Percentiles rank a stretch among this genome's conserved stretches.
Conservation (phyloP, 2,888 invertebrate species). For the Epistrophe eligans region DNA sequence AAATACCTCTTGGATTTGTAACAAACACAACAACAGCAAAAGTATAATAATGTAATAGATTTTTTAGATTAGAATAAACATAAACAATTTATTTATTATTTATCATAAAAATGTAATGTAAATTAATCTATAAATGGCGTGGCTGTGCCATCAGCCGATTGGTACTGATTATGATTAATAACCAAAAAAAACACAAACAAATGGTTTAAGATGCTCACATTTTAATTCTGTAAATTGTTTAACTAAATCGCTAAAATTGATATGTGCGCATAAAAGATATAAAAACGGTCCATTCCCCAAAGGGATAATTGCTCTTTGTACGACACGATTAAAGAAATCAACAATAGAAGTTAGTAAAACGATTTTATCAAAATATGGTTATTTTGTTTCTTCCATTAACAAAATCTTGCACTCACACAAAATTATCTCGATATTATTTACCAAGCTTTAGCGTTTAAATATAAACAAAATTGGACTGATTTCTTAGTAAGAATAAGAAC, state of each 20-base stretch:
- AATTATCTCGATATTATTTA: background rate
- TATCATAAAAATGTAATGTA: background rate
- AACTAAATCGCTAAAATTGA: background rate
- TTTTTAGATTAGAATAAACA: background rate
- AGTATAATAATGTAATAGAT: background rate
- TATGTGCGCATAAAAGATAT: background rate
- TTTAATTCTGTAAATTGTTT: background rate
- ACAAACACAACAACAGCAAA: background rate
- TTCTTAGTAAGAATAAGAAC: too few relatives aligned
- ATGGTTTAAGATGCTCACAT: background rate
- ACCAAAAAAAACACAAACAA: background rate
- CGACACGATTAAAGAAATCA: too few relatives aligned
- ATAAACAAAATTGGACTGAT: background rate
- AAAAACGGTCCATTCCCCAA: background rate
- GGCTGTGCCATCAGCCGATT: background rate
- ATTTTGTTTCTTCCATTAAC: background rate
- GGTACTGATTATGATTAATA: conserved; percentile 11
- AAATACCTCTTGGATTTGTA: conserved; percentile 30
- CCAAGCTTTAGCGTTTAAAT: background rate
- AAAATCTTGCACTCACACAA: background rate
- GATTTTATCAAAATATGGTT: too few relatives aligned
- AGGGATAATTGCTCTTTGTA: too few relatives aligned
- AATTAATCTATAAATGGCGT: background rate
- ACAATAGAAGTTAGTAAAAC: too few relatives aligned
- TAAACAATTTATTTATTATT: background rate